Conservation (phyloP, 2,888 invertebrate genomes). For the Tachina lurida region DNA sequence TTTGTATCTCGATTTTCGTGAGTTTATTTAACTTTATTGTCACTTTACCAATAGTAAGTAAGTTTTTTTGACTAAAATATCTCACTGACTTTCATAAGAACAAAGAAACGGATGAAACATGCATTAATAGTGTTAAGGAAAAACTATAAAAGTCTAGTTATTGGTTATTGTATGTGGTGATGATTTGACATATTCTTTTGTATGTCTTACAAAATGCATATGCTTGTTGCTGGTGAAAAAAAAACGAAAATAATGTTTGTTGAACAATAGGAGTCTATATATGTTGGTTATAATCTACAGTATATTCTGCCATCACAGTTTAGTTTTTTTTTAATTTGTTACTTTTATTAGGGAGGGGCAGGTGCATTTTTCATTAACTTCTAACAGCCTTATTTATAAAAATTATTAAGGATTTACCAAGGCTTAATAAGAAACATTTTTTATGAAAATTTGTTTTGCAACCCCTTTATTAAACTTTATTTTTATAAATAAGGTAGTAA, state of each 20-base stretch:
- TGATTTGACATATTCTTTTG: slow-evolving; percentile 64
- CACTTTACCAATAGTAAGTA: slow-evolving; percentile 49
- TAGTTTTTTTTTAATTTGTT: slow-evolving; percentile 16
- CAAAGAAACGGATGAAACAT: slow-evolving; percentile 20
- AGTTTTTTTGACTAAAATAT: slow-evolving; percentile 52
- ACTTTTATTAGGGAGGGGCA: background rate
- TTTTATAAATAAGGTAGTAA: too few relatives aligned
- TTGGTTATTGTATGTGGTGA: slow-evolving; percentile 37
- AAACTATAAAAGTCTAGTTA: slow-evolving; percentile 47
- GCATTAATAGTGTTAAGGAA: slow-evolving; percentile 22
- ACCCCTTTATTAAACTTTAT: too few relatives aligned
- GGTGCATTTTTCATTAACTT: background rate
- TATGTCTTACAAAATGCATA: slow-evolving; percentile 56
- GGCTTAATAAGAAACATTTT: too few relatives aligned
- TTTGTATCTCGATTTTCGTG: background rate
- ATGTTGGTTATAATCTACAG: slow-evolving; percentile 20
- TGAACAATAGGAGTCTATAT: background rate
- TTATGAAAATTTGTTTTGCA: too few relatives aligned
- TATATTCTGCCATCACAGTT: slow-evolving; percentile 37
- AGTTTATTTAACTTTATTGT: slow-evolving; percentile 56
- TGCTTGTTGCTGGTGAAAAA: slow-evolving; percentile 31
- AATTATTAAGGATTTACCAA: too few relatives aligned
- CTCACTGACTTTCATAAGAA: slow-evolving; percentile 45
- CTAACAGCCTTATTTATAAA: too few relatives aligned
- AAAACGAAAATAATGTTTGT: background rate